Conservation (phyloP, 30 jellyfish, hydroid and myxozoan species). For the Euphysa ruthae region DNA sequence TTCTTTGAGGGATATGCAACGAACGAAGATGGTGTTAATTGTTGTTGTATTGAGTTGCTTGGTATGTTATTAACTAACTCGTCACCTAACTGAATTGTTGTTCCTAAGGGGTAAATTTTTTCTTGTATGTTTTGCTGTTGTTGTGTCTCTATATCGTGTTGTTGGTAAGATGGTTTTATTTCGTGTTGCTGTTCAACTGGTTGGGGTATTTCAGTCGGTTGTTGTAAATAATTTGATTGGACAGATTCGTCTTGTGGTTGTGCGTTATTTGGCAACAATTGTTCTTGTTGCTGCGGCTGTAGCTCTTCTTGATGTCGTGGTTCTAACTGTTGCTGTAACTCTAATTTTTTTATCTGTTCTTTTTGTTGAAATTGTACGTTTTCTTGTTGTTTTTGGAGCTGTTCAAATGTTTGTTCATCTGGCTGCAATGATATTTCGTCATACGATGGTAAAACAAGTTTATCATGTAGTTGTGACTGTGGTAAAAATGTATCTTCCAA, state of each 20-base stretch:
- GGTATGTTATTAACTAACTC: too few relatives aligned
- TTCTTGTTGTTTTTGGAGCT: background rate
- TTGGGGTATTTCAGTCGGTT: too few relatives aligned
- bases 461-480: background rate
- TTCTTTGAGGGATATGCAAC: background rate
- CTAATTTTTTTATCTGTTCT: background rate
- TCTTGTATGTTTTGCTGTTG: conserved; percentile 5
- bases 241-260: too few relatives aligned
- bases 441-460: background rate
- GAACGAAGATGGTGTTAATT: too few relatives aligned
- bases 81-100: background rate
- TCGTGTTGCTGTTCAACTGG: too few relatives aligned
- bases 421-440: background rate
- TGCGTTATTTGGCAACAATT: too few relatives aligned
- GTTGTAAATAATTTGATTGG: too few relatives aligned
- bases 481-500: background rate
- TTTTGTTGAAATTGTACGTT: background rate
- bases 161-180: too few relatives aligned
- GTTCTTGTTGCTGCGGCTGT: background rate
- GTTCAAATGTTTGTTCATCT: background rate
- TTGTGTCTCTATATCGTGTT: background rate
- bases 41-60: too few relatives aligned
- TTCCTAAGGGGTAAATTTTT: background rate
- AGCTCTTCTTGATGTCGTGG: background rate
- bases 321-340: background rate